Percentiles rank a stretch among this genome's conserved stretches.
These are phyloP conservation scores for Halcyon malimbica DNA, from an alignment of 2,113 vertebrate species.

Conservation along the genomic window DNA sequence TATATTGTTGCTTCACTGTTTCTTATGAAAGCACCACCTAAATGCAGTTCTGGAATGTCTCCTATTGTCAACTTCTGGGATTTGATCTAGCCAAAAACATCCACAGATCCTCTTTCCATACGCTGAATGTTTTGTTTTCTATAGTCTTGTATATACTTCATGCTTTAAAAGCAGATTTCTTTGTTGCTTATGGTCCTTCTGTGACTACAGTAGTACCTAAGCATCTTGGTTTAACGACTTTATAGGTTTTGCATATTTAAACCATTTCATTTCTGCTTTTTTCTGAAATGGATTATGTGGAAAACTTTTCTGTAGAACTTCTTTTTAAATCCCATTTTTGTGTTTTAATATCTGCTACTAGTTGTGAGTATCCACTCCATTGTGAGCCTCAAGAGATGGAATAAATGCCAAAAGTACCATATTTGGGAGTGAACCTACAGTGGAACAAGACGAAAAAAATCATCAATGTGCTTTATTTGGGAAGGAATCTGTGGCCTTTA, in stretches of 20 bases:
- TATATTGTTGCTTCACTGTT: not conserved
- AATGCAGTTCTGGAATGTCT: not conserved
- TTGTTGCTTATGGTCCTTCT: not conserved
- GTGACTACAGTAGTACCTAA: not conserved
- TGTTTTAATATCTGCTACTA: not conserved
- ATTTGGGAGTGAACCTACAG: not conserved
- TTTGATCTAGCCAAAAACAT: not conserved
- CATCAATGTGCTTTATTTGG: not conserved
- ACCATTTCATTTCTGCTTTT: not conserved
- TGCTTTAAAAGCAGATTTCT: not conserved
- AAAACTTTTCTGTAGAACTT: not conserved
- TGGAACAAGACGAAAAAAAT: not conserved
- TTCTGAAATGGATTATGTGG: not conserved
- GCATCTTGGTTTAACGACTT: not conserved
- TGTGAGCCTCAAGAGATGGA: not conserved
- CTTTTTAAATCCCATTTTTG: not conserved
- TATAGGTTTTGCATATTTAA: not conserved
- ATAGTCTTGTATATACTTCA: not conserved
- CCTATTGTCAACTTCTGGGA: not conserved
- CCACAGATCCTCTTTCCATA: not conserved
- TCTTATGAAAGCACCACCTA: not conserved
- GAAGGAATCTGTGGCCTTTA: conserved; percentile 27
- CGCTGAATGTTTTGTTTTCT: not conserved
- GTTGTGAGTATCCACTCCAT: not conserved
- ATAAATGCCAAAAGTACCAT: not conserved